These are phyloP conservation scores for Pocillopora meandrina DNA, from an alignment of 92 coral and sea anemone genomes.

Conservation along the genomic window DNA sequence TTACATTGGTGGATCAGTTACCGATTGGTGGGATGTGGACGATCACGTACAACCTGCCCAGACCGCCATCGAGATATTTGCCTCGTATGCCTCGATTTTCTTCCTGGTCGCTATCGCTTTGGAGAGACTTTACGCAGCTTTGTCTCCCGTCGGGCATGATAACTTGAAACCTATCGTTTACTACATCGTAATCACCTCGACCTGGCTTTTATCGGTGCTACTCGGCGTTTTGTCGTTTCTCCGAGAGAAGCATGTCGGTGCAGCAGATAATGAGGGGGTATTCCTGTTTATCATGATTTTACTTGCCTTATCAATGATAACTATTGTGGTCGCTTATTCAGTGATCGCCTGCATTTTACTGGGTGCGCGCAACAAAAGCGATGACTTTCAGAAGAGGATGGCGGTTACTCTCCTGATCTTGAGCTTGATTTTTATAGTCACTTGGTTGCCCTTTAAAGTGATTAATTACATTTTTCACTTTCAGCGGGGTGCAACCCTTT, in stretches of 20 bases:
- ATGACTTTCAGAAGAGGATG: slow-evolving; percentile 43
- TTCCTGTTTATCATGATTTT: slow-evolving; percentile 43
- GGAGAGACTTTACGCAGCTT: slow-evolving; percentile 58
- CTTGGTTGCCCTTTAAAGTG: slow-evolving; percentile 69
- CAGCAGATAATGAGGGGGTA: not conserved
- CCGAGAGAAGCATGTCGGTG: slow-evolving; percentile 30
- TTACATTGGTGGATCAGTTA: slow-evolving; percentile 33
- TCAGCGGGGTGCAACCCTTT: not conserved
- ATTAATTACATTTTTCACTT: slow-evolving; percentile 41
- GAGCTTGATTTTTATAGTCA: slow-evolving; percentile 52
- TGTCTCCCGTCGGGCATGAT: slow-evolving; percentile 46
- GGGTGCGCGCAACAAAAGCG: not conserved
- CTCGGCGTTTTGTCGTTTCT: slow-evolving; percentile 29
- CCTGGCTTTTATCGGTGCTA: slow-evolving; percentile 20
- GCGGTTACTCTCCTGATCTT: slow-evolving; percentile 57
- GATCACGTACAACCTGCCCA: slow-evolving; percentile 34
- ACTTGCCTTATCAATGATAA: slow-evolving; percentile 44
- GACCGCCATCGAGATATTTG: slow-evolving; percentile 49
- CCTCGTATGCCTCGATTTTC: slow-evolving; percentile 69
- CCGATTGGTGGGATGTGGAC: slow-evolving; percentile 23
- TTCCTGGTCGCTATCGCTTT: slow-evolving; percentile 66
- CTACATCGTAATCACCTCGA: slow-evolving; percentile 16
- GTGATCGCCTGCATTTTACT: slow-evolving; percentile 38
- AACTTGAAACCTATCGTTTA: slow-evolving; percentile 12
- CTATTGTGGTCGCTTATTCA: slow-evolving; percentile 37